These are phyloP conservation scores for Stegastes partitus DNA, from an alignment of 2,113 vertebrate species.

Conservation along the genomic window DNA sequence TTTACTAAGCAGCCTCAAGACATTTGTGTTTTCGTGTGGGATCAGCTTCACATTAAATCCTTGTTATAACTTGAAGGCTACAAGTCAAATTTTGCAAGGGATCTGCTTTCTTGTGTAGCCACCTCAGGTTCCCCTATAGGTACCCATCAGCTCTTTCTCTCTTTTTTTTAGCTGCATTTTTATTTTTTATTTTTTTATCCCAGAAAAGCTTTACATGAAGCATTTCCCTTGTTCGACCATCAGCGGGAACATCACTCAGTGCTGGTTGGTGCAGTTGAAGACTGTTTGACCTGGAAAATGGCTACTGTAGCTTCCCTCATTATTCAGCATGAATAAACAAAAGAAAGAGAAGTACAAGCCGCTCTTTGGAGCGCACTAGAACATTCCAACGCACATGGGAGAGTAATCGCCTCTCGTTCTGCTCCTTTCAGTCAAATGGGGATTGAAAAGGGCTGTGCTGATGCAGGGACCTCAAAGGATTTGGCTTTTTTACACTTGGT, in stretches of 20 bases:
- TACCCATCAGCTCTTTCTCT: neutral
- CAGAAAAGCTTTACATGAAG: slow-evolving; percentile 6
- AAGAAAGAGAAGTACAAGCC: slow-evolving; percentile 28
- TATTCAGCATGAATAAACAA: slow-evolving; percentile 50
- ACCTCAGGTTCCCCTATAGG: neutral
- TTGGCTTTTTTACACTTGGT: slow-evolving; percentile 32
- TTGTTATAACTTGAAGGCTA: neutral
- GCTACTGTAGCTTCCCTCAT: slow-evolving; percentile 11
- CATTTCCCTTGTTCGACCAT: neutral
- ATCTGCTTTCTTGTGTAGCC: neutral
- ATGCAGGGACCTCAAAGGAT: slow-evolving; percentile 32
- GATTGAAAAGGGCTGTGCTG: slow-evolving; percentile 18
- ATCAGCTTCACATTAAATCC: neutral
- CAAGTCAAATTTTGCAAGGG: too few relatives aligned
- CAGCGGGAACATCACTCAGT: neutral
- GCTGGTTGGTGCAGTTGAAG: slow-evolving; percentile 10
- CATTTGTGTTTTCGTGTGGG: neutral
- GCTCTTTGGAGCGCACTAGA: slow-evolving; percentile 17
- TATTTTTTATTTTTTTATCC: neutral
- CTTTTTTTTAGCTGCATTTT: neutral
- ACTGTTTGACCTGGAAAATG: slow-evolving; percentile 46
- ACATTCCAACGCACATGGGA: slow-evolving; percentile 16
- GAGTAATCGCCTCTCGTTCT: slow-evolving; percentile 11
- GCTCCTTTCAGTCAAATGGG: slow-evolving; percentile 17
- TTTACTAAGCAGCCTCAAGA: neutral